Conservation (phyloP, 2,797 vertebrate species). For the Microchirus variegatus region DNA sequence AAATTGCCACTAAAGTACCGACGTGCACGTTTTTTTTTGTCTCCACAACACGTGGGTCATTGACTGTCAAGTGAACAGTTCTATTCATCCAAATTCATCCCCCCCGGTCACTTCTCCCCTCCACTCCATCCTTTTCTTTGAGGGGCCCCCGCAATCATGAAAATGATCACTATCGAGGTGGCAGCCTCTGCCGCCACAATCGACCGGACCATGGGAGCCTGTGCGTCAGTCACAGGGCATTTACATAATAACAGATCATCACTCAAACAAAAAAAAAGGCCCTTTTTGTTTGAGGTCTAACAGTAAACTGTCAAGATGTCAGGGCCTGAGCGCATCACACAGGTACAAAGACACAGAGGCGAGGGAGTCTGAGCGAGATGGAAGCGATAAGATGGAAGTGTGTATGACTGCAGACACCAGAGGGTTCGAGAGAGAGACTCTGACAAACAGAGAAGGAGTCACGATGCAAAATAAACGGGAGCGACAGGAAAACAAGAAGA, state of each 20-base stretch:
- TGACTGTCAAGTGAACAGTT: slow-evolving; percentile 81
- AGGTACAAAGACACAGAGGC: too few relatives aligned
- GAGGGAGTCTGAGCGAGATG: too few relatives aligned
- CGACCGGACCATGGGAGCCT: slow-evolving; percentile 31
- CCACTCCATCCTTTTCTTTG: slow-evolving; percentile 77
- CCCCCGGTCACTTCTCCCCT: slow-evolving; percentile 82
- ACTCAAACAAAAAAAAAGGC: slow-evolving; percentile 75
- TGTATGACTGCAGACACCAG: too few relatives aligned
- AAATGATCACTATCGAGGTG: slow-evolving; percentile 91
- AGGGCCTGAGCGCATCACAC: slow-evolving; percentile 83
- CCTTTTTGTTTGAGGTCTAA: slow-evolving; percentile 93
- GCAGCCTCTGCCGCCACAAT: slow-evolving; percentile 2
- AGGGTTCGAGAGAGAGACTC: too few relatives aligned
- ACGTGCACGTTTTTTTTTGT: slow-evolving; percentile 44
- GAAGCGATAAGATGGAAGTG: not conserved
- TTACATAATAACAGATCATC: slow-evolving; percentile 99
- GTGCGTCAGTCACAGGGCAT: slow-evolving; percentile 84
- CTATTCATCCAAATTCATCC: slow-evolving; percentile 81
- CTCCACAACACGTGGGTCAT: slow-evolving; percentile 36
- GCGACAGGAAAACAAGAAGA: slow-evolving; percentile 32
- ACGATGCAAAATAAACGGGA: slow-evolving; percentile 2
- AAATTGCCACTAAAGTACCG: not conserved
- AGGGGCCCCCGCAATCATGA: slow-evolving; percentile 88
- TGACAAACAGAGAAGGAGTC: slow-evolving; percentile 23
- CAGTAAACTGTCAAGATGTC: slow-evolving; percentile 92